Evolutionary conservation across 1,140 invertebrate genomes (phyloP).

Genomic region (Arctopsyche grandis): DNA sequence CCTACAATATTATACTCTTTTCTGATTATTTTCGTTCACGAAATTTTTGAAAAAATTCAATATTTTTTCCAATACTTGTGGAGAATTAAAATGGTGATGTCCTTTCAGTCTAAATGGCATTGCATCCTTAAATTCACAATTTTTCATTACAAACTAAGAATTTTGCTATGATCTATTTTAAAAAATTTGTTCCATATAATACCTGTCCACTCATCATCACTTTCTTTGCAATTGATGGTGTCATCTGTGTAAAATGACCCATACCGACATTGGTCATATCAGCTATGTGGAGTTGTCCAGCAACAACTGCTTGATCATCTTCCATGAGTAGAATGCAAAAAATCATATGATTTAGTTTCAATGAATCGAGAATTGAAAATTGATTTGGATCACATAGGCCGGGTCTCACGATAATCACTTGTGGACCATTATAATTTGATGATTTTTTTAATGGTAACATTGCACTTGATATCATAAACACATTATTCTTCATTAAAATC

Average conservation of each 20-base stretch:
- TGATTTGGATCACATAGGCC: conserved; percentile 62
- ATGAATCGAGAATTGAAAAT: conserved; percentile 56
- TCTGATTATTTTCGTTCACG: conserved; percentile 63
- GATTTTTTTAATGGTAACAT: conserved; percentile 56
- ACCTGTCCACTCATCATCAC: conserved; percentile 54
- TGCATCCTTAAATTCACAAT: conserved; percentile 60
- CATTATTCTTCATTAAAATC: background rate
- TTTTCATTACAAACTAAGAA: background rate
- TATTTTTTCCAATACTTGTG: conserved; percentile 63
- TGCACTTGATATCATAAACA: background rate
- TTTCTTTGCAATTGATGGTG: conserved; percentile 65
- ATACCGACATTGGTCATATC: conserved; percentile 61
- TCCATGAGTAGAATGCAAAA: conserved; percentile 43
- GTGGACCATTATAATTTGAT: conserved; percentile 59
- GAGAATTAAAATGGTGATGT: conserved; percentile 67
- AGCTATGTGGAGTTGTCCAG: conserved; percentile 55
- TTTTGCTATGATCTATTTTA: background rate
- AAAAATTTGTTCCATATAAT: conserved; percentile 17
- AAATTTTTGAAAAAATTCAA: conserved; percentile 59
- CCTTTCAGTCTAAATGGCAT: conserved; percentile 67
- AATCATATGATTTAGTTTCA: conserved; percentile 57
- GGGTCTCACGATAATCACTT: conserved; percentile 64
- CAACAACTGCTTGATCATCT: conserved; percentile 50
- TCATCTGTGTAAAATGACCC: conserved; percentile 64
- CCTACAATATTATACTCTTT: conserved; percentile 56